Evolutionary conservation across 2,113 vertebrate species (phyloP).

Genomic region (Eonycteris spelaea): DNA sequence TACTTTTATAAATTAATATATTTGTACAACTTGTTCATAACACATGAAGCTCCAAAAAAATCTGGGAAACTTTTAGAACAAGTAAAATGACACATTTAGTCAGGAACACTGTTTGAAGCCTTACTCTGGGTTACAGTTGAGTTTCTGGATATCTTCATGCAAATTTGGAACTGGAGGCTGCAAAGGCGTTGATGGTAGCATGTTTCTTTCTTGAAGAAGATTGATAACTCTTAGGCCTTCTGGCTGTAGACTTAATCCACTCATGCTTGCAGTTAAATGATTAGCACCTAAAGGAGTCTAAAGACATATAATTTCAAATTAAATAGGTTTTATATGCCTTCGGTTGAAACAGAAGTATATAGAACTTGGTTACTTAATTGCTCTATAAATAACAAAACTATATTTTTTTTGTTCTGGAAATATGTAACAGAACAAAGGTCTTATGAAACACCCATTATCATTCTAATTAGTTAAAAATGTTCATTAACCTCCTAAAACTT

Average conservation of each 20-base stretch:
- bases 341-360: background rate
- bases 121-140: constrained; percentile 98
- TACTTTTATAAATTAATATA: constrained; percentile 27
- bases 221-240: constrained; percentile 93
- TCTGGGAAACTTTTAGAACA: background rate
- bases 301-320: constrained; percentile 48
- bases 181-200: constrained; percentile 87
- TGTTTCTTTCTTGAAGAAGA: constrained; percentile 96
- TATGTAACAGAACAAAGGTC: background rate
- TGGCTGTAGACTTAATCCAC: constrained; percentile 90
- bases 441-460: constrained; percentile 4
- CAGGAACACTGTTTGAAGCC: constrained; percentile 48
- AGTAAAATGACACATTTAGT: background rate
- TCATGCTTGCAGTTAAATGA: constrained; percentile 89
- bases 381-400: background rate
- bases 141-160: constrained; percentile 94
- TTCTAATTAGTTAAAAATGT: constrained; percentile 22
- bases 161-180: constrained; percentile 91
- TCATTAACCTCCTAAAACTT: constrained; percentile 20
- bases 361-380: background rate
- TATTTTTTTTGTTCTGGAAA: background rate
- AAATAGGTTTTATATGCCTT: constrained; percentile 33
- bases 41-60: background rate
- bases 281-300: constrained; percentile 86
- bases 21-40: background rate